These are phyloP conservation scores for Saguinus imperator DNA, from an alignment of 2,113 vertebrate genomes.

Conservation along the genomic window DNA sequence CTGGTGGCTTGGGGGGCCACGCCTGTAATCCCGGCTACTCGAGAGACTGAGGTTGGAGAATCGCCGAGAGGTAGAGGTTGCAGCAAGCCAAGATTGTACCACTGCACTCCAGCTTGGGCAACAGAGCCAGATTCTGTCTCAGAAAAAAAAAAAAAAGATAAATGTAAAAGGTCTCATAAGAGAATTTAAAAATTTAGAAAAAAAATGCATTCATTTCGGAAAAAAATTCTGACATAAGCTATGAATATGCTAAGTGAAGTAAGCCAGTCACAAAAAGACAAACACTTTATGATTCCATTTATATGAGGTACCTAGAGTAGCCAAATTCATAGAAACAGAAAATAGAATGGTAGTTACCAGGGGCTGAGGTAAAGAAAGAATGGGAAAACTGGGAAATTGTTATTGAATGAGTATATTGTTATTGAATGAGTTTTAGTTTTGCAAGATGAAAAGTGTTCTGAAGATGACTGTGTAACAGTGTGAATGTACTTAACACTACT, in stretches of 20 bases:
- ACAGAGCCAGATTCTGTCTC: no score
- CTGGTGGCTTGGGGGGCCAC: no score
- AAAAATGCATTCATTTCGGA: background rate
- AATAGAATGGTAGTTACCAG: background rate
- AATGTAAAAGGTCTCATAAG: no score
- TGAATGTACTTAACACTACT: background rate
- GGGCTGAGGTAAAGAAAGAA: background rate
- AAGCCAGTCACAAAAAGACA: background rate
- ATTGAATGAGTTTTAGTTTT: background rate
- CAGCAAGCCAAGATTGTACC: no score
- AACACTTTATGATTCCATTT: background rate
- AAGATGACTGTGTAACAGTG: background rate
- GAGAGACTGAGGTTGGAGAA: no score
- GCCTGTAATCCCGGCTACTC: no score
- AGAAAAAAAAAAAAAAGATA: no score
- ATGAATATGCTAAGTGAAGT: background rate
- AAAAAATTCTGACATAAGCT: background rate
- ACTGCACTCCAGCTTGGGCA: no score
- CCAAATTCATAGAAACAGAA: background rate
- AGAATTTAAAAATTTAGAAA: no score
- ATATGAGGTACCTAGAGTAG: background rate
- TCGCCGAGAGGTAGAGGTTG: no score
- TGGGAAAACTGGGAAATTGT: background rate
- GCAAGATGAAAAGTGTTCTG: background rate
- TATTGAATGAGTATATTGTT: background rate